Evolutionary conservation across 2,113 vertebrate species (phyloP), one percentile per base, ranked within the genome.

Genomic region (Labrus mixtus): DNA sequence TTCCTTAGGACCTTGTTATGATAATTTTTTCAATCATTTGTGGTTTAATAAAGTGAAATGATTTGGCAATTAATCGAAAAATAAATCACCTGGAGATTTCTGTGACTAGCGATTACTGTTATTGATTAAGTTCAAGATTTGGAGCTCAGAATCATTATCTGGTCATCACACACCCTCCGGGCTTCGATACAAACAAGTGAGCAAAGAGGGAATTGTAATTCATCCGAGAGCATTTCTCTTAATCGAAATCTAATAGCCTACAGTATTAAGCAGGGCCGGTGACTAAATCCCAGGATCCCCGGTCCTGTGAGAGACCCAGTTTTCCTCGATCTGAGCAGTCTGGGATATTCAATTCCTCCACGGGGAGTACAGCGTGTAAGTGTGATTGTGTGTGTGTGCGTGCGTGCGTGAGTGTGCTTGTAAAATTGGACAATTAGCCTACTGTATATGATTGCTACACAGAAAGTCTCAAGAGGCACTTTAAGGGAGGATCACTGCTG

Each of bases 381-480:
- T 57, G 50, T 62, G 13, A 46, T 41, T 20, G 41, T 66, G 20
- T 51, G 46, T 15, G 41, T 53, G 36, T 37, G 13, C 62, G 60
- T 73, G 56, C 16, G 10, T 36, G 12, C 17, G 29, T 37, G 12
- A 71, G 59, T 63, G 22, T 66, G 57, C 51, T 43, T 59, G 10
- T 56, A 25, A 77, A 76, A 85, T 65, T 76, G 70, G 62, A 81
- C 16, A 11, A 78, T 89, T 69, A 75, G 51, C 69, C 58, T 43
- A n/a, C 37, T 81, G 54, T 78, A 54, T 78, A 57, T 86, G 80
- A 86, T 79, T 72, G 23, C 64, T 72, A 60, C 45, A 81, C 54
- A 45, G 33, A 50, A 23, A 84, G 70, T 60, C 76, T 84, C 80
- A 73, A 84, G 81, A 80, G 83, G 70, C 76, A 73, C 69, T 90